Evolutionary conservation across 2,888 invertebrate genomes (phyloP).

Genomic region (Diplazon laetatorius): DNA sequence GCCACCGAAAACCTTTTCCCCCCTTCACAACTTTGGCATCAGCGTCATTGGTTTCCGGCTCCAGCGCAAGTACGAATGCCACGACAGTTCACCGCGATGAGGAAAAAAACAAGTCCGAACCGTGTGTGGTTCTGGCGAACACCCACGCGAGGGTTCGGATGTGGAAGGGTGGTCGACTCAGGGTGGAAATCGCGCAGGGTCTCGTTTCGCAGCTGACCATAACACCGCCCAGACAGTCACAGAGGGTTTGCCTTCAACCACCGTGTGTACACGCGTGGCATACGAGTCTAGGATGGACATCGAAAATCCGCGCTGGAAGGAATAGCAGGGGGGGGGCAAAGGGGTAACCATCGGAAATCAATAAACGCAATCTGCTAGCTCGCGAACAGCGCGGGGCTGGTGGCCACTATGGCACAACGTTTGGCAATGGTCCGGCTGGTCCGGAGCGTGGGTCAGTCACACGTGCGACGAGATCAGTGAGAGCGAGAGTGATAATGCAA

Average conservation of each 20-base stretch:
- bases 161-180: background rate
- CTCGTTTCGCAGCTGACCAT: conserved; percentile 49
- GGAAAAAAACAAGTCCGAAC: conserved; percentile 51
- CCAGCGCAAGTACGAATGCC: conserved; percentile 55
- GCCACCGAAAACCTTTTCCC: background rate
- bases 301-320: conserved; percentile 38
- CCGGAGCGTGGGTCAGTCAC: conserved; percentile 1
- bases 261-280: background rate
- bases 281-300: conserved; percentile 33
- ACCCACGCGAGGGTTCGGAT: background rate
- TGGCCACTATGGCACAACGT: conserved; percentile 27
- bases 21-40: conserved; percentile 60
- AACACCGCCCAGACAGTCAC: conserved; percentile 10
- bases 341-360: conserved; percentile 74
- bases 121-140: background rate
- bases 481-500: conserved; percentile 13
- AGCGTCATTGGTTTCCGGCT: conserved; percentile 56
- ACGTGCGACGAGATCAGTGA: background rate
- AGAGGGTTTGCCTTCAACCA: background rate
- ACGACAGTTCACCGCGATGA: conserved; percentile 58
- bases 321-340: too few relatives aligned
- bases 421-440: conserved; percentile 34
- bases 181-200: background rate
- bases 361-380: conserved; percentile 73
- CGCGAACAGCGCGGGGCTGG: conserved; percentile 20